These are phyloP conservation scores for Aporrectodea caliginosa DNA, from an alignment of 1,140 invertebrate species.

Conservation along the genomic window DNA sequence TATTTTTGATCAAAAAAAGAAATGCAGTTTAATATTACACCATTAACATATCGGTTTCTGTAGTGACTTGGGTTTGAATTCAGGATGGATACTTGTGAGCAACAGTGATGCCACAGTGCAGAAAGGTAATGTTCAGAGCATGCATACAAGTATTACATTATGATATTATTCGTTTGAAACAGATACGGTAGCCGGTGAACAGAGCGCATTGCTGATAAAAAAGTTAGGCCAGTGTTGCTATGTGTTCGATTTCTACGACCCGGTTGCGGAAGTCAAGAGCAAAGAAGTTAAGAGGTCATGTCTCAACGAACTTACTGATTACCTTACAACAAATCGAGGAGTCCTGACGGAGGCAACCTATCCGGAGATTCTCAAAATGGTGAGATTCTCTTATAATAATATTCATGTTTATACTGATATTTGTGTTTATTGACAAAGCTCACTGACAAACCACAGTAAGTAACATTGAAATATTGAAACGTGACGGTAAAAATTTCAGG, in stretches of 20 bases:
- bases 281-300: slow-evolving; percentile 96
- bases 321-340: slow-evolving; percentile 81
- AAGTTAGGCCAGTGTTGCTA: slow-evolving; percentile 96
- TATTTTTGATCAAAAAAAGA: too few relatives aligned
- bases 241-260: slow-evolving; percentile 89
- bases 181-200: slow-evolving; percentile 43
- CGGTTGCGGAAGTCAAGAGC: slow-evolving; percentile 94
- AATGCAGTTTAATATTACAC: too few relatives aligned
- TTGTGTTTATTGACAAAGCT: too few relatives aligned
- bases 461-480: too few relatives aligned
- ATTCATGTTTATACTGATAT: neutral
- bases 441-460: too few relatives aligned
- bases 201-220: slow-evolving; percentile 80
- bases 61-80: too few relatives aligned
- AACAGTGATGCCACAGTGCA: too few relatives aligned
- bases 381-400: slow-evolving; percentile 50
- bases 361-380: slow-evolving; percentile 93
- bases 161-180: neutral
- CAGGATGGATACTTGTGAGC: too few relatives aligned
- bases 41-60: too few relatives aligned
- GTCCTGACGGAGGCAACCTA: slow-evolving; percentile 93
- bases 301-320: slow-evolving; percentile 96
- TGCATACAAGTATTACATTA: too few relatives aligned
- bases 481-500: too few relatives aligned
- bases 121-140: too few relatives aligned